These are phyloP conservation scores for Chelidonichthys spinosus DNA, from an alignment of 2,797 vertebrate genomes.

Conservation along the genomic window DNA sequence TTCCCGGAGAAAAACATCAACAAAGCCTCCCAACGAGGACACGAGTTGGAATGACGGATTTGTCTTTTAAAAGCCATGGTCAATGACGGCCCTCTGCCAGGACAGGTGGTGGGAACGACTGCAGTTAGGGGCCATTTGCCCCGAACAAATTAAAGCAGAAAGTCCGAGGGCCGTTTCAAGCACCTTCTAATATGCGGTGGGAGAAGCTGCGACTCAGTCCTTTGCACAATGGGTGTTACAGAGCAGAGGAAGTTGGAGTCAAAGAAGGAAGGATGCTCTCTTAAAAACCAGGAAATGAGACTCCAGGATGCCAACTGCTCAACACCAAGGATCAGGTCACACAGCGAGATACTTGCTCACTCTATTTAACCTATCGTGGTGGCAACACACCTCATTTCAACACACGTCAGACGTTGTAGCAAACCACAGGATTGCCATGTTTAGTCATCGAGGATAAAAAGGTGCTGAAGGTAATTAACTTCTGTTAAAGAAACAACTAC, in stretches of 20 bases:
- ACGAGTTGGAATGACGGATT: slow-evolving; percentile 16
- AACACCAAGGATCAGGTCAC: slow-evolving; percentile 84
- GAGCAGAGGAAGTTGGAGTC: slow-evolving; percentile 89
- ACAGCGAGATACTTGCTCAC: slow-evolving; percentile 41
- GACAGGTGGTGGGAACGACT: slow-evolving; percentile 56
- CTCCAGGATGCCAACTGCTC: slow-evolving; percentile 93
- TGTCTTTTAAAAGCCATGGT: slow-evolving; percentile 65
- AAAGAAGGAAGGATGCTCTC: slow-evolving; percentile 93
- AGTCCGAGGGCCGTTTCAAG: slow-evolving; percentile 55
- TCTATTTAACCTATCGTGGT: slow-evolving; percentile 44
- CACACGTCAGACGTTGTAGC: slow-evolving; percentile 15
- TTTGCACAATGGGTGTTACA: slow-evolving; percentile 69
- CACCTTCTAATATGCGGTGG: slow-evolving; percentile 29
- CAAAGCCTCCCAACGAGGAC: slow-evolving; percentile 53
- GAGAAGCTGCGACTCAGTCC: slow-evolving; percentile 52
- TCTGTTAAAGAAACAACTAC: slow-evolving; percentile 13
- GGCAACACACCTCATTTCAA: slow-evolving; percentile 41
- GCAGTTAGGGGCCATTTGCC: slow-evolving; percentile 70
- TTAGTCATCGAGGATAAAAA: slow-evolving; percentile 1
- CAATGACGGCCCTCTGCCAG: slow-evolving; percentile 38
- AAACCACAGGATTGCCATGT: slow-evolving; percentile 25
- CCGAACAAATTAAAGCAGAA: slow-evolving; percentile 53
- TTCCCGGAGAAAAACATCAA: slow-evolving; percentile 46
- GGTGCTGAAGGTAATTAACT: slow-evolving; percentile 10
- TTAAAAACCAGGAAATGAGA: slow-evolving; percentile 95